Base-by-base conservation (phyloP, 2,888 invertebrate species). In the Sarcophaga variegata region DNA sequence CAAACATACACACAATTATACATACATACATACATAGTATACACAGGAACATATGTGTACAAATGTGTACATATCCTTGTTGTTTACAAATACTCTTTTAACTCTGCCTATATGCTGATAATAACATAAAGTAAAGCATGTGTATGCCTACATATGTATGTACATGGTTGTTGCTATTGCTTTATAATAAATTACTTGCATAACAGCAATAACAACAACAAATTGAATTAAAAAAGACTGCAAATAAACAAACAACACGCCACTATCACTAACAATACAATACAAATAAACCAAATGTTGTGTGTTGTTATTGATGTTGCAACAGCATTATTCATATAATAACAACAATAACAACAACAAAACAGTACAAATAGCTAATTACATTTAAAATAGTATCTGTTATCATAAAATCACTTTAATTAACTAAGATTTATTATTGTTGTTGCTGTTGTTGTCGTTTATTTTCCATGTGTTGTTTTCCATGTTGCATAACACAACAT, bases 351-450 rank as follows among this genome's bases (percentile, higher is more conserved):
- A 37, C 37, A 54, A 22, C 37, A 22, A 14, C 37, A 74, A 74
- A 5, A 11, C 27, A 27, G 47, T 37, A 59, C 67, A 78, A 79
- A 80, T 59, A 75, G 79, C 83, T 87, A 87, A 87, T 87, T 87
- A 84, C 67, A 78, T 81, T 66, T 75, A 63, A 86, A 83, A 81
- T 59, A 47, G 71, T 83, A 87, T 87, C 83, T 84, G 83, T 78
- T 75, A 37, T 37, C 47, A 78, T 79, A 87, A 87, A 87, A 87
- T 87, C 79, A 82, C 76, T 84, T 87, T 87, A 84, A 82, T 87
- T 87, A 84, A 84, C 76, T 79, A 63, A 75, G 79, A 87, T 87
- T 82, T 87, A 87, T 87, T 17, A 79, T 37, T 74, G 27, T 72
- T 62, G 14, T n/a, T 17, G 11, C 4, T 20, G 2, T 71, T 79